Evolutionary conservation across 2,797 vertebrate genomes (phyloP), one percentile per base, ranked within the genome.

Genomic region (Molossus alvarezi): DNA sequence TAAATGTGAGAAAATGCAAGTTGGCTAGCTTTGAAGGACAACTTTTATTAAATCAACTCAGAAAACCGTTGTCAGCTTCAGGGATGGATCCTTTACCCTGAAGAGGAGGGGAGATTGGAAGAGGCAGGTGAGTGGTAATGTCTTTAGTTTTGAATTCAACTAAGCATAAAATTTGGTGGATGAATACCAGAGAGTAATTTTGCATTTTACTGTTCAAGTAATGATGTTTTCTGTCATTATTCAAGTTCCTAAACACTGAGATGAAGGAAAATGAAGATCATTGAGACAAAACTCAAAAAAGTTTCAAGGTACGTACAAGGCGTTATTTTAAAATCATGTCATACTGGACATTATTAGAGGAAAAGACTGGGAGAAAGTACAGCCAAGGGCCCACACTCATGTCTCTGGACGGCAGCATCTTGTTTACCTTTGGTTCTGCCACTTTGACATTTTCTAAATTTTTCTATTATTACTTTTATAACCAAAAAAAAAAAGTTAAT

Each of bases 11-110:
- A 69, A 94, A 96, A 81, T 96, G 86, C 85, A 95, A 95, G n/a
- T 67, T 88, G 80, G 96, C 12, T 94, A 73, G 81, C 73, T 93
- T 37, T 69, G 94, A 75, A 97, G 53, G 86, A 71, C 10, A 85
- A 96, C 53, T 97, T 81, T 97, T 92, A 97, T 93, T 77, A 92
- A 80, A 95, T 96, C 53, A 76, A 97, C 97, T 97, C 85, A 96
- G 33, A 96, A 97, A 97, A 94, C 41, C 48, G 18, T 69, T 96
- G 21, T 94, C 51, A 58, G 86, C 72, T 73, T 25, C 29, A 53
- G 67, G 69, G 53, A 92, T 60, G 75, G 41, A 29, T 20, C 55
- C 55, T 85, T 82, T 75, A 88, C 60, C 51, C 91, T 45, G 51
- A 90, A 72, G 60, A 62, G 94, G 51, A 10, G 88, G 48, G 87